phyloP scores from a whole-genome alignment of 1,140 invertebrate genomes.

The Acromyrmex heyeri region DNA sequence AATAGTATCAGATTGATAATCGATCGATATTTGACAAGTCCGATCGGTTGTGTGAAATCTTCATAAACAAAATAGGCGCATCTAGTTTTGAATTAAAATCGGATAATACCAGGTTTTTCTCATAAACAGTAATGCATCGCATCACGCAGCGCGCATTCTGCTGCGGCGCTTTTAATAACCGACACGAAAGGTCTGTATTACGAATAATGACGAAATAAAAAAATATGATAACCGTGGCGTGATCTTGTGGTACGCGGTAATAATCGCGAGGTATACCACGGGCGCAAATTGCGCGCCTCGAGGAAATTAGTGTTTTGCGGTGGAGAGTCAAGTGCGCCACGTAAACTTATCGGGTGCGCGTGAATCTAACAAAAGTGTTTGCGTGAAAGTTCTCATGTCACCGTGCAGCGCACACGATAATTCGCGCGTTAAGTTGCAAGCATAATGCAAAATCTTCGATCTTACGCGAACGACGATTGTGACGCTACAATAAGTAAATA shows the following conservation, averaged over 20 bases:
- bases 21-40: slow-evolving; percentile 2
- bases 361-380: slow-evolving; percentile 47
- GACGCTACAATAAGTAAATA: neutral
- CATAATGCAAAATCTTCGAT: slow-evolving; percentile 24
- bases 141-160: slow-evolving; percentile 44
- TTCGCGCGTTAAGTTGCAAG: slow-evolving; percentile 32
- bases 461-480: neutral
- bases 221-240: slow-evolving; percentile 61
- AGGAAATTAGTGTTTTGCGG: slow-evolving; percentile 59
- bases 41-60: neutral
- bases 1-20: slow-evolving; percentile 6
- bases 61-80: neutral
- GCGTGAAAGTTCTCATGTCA: slow-evolving; percentile 28
- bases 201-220: slow-evolving; percentile 58
- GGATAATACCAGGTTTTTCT: slow-evolving; percentile 51
- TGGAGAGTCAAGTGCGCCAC: slow-evolving; percentile 23
- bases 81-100: slow-evolving; percentile 44
- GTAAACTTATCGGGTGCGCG: slow-evolving; percentile 55
- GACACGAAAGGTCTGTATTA: slow-evolving; percentile 66
- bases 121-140: slow-evolving; percentile 48
- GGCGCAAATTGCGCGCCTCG: slow-evolving; percentile 59
- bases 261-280: slow-evolving; percentile 49
- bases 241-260: slow-evolving; percentile 48
- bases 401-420: slow-evolving; percentile 12
- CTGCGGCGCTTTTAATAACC: slow-evolving; percentile 59